A percentile compares a stretch with the other conserved stretches of the same genome.
Evolutionary conservation across 2,113 vertebrate species (phyloP).

Genomic region (Chroicocephalus ridibundus): DNA sequence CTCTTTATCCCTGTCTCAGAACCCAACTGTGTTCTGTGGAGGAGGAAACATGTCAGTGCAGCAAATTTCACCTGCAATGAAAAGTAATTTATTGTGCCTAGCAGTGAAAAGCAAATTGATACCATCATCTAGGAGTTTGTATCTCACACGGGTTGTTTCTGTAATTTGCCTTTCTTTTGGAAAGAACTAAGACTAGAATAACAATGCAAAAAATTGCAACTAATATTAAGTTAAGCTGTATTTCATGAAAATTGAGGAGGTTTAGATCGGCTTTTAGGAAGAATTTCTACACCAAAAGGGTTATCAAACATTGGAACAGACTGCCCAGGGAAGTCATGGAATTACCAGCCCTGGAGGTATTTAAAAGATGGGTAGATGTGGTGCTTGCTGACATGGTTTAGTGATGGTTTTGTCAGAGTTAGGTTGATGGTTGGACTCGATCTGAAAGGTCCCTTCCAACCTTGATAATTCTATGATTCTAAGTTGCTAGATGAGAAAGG

Average conservation of each 20-base stretch:
- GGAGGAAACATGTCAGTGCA: background rate
- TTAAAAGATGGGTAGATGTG: no score
- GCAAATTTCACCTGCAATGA: background rate
- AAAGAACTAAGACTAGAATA: background rate
- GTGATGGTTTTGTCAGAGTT: no score
- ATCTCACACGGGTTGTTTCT: background rate
- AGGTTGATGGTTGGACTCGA: no score
- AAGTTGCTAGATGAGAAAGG: background rate
- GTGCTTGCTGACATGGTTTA: no score
- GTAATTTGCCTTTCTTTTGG: conserved; percentile 8
- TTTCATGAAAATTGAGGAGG: background rate
- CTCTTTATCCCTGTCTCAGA: background rate
- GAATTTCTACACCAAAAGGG: no score
- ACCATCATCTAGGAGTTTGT: background rate
- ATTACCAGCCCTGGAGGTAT: no score
- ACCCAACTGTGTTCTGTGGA: background rate
- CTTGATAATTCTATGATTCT: no score
- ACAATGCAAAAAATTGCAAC: background rate
- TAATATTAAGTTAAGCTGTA: background rate
- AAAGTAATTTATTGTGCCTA: conserved; percentile 17
- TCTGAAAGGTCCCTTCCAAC: no score
- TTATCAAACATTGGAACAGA: no score
- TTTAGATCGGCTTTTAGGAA: no score
- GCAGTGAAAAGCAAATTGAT: conserved; percentile 43
- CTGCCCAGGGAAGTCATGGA: no score